Conservation (phyloP, 2,113 vertebrate species). For the Stomatorhinus ivindoensis region DNA sequence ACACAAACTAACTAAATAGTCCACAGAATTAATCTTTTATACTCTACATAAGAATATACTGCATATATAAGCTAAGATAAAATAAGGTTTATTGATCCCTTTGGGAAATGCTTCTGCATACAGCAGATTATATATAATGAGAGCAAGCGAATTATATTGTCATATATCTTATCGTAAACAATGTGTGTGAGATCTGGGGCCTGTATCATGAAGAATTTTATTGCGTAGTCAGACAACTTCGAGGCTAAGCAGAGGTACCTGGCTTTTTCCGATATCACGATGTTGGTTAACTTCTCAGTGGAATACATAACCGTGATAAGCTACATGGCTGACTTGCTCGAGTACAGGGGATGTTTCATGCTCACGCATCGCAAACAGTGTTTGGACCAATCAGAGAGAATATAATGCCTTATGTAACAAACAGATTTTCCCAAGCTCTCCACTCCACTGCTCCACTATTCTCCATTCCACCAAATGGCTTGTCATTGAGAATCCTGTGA, state of each 20-base stretch:
- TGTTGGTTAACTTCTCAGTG: neutral
- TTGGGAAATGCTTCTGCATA: neutral
- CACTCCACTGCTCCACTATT: neutral
- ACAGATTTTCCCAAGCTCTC: neutral
- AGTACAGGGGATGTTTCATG: neutral
- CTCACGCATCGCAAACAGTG: neutral
- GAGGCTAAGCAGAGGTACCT: neutral
- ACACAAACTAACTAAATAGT: neutral
- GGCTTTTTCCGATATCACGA: neutral
- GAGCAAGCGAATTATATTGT: neutral
- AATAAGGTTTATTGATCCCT: neutral
- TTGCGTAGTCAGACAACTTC: neutral
- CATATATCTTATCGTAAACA: neutral
- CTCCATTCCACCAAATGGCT: neutral
- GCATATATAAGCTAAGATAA: neutral
- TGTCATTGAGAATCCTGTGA: neutral
- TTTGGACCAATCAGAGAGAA: neutral
- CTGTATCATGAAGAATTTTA: neutral
- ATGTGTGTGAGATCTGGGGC: neutral
- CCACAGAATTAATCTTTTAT: neutral
- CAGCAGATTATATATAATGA: neutral
- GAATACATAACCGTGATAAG: neutral
- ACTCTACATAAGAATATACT: neutral
- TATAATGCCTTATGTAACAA: neutral
- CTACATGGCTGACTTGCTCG: neutral